A percentile compares a stretch with the other conserved stretches of the same genome.
These are phyloP conservation scores for Cottus gobio DNA, from an alignment of 2,113 vertebrate species.

Conservation along the genomic window DNA sequence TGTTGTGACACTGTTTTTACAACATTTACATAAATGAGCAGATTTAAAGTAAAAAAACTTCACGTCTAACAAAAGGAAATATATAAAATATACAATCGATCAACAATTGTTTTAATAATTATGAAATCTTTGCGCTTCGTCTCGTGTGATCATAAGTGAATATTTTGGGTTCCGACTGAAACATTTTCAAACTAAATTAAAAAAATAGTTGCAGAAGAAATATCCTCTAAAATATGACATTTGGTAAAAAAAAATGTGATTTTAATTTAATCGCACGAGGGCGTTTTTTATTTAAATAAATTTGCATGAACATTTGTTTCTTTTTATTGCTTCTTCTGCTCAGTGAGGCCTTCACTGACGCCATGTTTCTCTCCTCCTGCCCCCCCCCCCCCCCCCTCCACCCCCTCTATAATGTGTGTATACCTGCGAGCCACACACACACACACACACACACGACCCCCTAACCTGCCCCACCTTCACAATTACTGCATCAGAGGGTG, in stretches of 20 bases:
- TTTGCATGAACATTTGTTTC: constrained; percentile 4
- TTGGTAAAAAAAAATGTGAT: too few species aligned
- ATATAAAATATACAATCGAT: too few species aligned
- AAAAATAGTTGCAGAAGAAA: not conserved
- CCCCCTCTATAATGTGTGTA: constrained; percentile 50
- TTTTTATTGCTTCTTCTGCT: not conserved
- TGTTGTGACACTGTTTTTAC: too few species aligned
- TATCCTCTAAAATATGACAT: too few species aligned
- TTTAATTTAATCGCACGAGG: not conserved
- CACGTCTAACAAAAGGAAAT: too few species aligned
- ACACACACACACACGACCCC: constrained; percentile 74
- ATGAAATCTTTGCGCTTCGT: not conserved
- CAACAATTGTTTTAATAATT: too few species aligned
- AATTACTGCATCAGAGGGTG: constrained; percentile 83
- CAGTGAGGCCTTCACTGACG: constrained; percentile 54
- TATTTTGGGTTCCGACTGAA: not conserved
- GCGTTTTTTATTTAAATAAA: constrained; percentile 17
- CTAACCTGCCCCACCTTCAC: constrained; percentile 83
- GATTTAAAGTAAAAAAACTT: too few species aligned
- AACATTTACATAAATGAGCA: too few species aligned
- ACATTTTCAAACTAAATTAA: not conserved
- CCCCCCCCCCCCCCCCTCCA: too few species aligned
- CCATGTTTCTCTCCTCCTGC: not conserved
- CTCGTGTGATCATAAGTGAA: not conserved
- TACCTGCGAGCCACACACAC: constrained; percentile 54